These are phyloP conservation scores for Ecliptopera silaceata DNA, from an alignment of 2,888 invertebrate genomes.

Conservation along the genomic window DNA sequence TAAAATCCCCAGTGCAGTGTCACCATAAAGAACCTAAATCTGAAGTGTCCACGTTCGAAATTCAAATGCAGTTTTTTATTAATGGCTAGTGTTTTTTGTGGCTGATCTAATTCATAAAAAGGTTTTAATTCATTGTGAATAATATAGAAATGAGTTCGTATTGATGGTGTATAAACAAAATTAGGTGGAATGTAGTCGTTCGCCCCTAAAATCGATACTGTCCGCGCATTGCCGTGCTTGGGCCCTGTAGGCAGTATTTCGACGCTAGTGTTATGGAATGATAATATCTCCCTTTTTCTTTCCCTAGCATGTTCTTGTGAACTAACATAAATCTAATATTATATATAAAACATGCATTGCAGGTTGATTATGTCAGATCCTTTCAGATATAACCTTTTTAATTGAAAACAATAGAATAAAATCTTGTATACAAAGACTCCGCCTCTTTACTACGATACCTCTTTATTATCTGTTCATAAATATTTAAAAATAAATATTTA, in stretches of 20 bases:
- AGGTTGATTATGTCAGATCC: background rate
- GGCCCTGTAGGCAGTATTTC: conserved; percentile 32
- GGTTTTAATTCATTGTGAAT: conserved; percentile 19
- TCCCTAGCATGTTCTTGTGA: background rate
- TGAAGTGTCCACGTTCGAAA: conserved; percentile 26
- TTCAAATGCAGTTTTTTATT: conserved; percentile 26
- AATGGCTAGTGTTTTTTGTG: conserved; percentile 25
- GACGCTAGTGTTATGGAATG: conserved; percentile 34
- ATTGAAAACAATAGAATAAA: background rate
- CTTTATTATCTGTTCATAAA: background rate
- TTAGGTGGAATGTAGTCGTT: conserved; percentile 51
- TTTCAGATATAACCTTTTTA: background rate
- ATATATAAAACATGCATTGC: background rate
- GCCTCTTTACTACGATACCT: background rate
- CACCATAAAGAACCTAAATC: conserved; percentile 11
- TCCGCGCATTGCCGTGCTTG: conserved; percentile 59
- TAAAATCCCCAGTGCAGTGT: conserved; percentile 21
- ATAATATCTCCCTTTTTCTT: conserved; percentile 3
- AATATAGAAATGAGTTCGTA: conserved; percentile 28
- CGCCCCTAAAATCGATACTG: conserved; percentile 72
- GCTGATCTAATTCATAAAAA: conserved; percentile 23
- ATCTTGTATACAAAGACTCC: background rate
- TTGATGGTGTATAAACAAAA: conserved; percentile 50
- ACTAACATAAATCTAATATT: background rate
- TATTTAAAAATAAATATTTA: background rate